Percentiles rank a stretch among this genome's conserved stretches.
phyloP scores from a whole-genome alignment of 2,113 vertebrate genomes.

The Atlantisia rogersi region DNA sequence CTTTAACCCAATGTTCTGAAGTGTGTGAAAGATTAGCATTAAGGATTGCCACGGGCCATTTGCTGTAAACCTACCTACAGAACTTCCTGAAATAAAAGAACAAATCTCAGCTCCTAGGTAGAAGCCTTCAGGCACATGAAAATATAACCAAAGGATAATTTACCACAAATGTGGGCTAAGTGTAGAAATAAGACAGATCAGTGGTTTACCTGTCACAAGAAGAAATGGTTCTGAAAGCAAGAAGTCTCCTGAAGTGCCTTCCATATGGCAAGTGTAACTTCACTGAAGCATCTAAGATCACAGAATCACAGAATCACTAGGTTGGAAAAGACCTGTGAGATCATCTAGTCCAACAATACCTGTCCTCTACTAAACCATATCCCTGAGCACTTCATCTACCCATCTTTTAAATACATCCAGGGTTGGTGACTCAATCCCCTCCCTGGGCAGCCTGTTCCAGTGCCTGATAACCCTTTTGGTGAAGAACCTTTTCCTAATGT shows the following conservation, averaged over 20 bases:
- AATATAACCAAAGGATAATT: background rate
- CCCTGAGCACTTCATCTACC: no score
- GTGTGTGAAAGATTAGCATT: conserved; percentile 14
- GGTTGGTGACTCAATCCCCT: no score
- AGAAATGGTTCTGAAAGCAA: background rate
- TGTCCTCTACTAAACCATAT: no score
- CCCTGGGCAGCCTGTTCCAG: no score
- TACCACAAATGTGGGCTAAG: background rate
- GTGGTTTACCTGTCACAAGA: background rate
- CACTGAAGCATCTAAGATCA: background rate
- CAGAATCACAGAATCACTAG: background rate
- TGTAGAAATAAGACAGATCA: background rate
- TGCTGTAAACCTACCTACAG: background rate
- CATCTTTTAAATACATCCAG: no score
- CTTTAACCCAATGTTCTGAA: background rate
- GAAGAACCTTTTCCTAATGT: no score
- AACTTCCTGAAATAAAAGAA: conserved; percentile 40
- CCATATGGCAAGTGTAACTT: rapidly evolving
- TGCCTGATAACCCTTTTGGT: no score
- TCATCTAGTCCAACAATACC: no score
- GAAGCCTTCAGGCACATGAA: background rate
- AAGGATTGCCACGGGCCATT: conserved; percentile 7
- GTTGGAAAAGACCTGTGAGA: no score
- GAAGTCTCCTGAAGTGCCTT: background rate
- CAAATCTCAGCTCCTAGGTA: background rate